Evolutionary conservation across 2,113 vertebrate species (phyloP).

Genomic region (Seriola dumerili): DNA sequence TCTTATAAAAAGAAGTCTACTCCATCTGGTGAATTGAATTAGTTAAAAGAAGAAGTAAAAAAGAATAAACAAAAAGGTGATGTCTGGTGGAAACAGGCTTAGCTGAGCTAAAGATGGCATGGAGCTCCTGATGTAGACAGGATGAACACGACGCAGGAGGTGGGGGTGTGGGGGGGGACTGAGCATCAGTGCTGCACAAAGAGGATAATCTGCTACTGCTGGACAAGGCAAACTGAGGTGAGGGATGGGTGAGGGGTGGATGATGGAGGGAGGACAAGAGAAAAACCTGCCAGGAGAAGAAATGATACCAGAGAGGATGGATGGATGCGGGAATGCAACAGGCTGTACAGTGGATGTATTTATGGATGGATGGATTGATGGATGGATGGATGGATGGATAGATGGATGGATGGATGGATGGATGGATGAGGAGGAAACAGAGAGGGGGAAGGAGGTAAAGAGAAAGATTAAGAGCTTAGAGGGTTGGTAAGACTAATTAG

Average conservation of each 20-base stretch:
- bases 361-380: neutral
- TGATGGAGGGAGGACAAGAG: neutral
- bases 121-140: conserved; percentile 2
- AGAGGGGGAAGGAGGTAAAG: conserved; percentile 37
- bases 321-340: no score
- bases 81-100: conserved; percentile 23
- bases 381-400: neutral
- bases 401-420: neutral
- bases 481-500: conserved; percentile 80
- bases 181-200: conserved; percentile 36
- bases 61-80: neutral
- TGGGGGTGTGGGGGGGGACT: neutral
- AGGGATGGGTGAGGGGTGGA: neutral
- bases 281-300: neutral
- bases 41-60: neutral
- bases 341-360: no score
- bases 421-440: conserved; percentile 37
- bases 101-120: conserved; percentile 22
- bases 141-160: neutral
- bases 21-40: no score
- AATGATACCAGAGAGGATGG: neutral
- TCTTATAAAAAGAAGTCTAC: no score
- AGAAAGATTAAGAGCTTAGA: conserved; percentile 82
- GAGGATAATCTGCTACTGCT: conserved; percentile 54
- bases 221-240: neutral